Conservation (phyloP, 2,797 vertebrate genomes). For the Lepilemur septentrionalis region DNA sequence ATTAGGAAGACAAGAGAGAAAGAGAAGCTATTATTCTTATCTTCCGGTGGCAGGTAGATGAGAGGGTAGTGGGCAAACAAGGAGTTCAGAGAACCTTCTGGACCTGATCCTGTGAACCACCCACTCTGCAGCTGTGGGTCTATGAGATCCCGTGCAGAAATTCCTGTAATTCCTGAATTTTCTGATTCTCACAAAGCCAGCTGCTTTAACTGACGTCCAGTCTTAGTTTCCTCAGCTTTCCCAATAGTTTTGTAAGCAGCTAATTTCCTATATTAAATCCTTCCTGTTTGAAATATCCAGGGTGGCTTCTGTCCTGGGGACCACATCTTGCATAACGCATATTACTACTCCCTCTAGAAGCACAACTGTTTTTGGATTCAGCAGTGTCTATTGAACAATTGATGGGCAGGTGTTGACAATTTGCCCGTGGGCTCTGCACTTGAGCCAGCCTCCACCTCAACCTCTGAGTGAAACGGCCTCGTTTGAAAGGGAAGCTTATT, state of each 20-base stretch:
- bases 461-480: background rate
- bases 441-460: background rate
- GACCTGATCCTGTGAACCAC: background rate
- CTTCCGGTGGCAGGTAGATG: background rate
- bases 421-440: background rate
- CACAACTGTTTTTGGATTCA: background rate
- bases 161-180: background rate
- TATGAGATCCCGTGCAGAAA: background rate
- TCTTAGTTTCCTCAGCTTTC: background rate
- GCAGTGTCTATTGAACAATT: background rate
- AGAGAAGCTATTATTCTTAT: background rate
- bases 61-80: background rate
- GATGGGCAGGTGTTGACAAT: background rate
- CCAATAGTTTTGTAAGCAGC: background rate
- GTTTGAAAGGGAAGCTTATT: background rate
- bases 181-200: background rate
- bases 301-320: background rate
- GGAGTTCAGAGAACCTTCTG: background rate
- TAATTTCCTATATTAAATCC: background rate
- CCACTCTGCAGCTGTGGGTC: background rate
- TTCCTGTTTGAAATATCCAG: background rate
- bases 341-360: background rate
- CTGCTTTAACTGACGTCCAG: background rate
- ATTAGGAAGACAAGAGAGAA: background rate
- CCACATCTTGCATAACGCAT: background rate